Evolutionary conservation across 2,797 vertebrate species (phyloP).

Genomic region (Pachyuromys duprasi): DNA sequence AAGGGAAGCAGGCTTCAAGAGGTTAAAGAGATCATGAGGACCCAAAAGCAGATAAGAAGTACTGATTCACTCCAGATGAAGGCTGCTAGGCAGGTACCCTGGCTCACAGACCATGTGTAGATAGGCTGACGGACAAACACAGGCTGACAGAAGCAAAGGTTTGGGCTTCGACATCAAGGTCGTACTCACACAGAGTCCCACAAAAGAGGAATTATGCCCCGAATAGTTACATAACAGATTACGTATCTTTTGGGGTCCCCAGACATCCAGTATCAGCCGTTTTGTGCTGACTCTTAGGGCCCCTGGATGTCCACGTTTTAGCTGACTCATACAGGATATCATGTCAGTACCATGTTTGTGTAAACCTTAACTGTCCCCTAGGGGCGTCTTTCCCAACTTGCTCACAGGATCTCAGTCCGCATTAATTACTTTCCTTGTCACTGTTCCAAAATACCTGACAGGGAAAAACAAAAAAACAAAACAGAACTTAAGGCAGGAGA

Average conservation of each 20-base stretch:
- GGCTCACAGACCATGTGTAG: not conserved
- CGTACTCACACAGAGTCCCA: no score
- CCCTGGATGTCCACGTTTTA: not conserved
- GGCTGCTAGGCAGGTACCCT: not conserved
- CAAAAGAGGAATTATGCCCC: not conserved
- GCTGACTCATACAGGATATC: not conserved
- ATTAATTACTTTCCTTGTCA: not conserved
- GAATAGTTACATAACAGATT: not conserved
- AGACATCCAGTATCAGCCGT: not conserved
- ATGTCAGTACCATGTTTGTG: not conserved
- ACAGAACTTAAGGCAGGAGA: accelerated
- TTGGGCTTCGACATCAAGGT: not conserved
- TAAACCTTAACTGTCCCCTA: not conserved
- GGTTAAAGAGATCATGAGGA: not conserved
- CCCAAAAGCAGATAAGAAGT: not conserved
- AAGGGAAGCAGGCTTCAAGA: not conserved
- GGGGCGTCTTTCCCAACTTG: not conserved
- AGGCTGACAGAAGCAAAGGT: not conserved
- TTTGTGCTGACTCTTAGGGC: not conserved
- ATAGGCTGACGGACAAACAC: not conserved
- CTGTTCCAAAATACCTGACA: not conserved
- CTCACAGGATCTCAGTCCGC: not conserved
- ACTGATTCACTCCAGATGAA: not conserved
- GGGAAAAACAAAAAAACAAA: not conserved
- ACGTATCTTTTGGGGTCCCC: not conserved